A percentile compares a stretch with the other conserved stretches of the same genome.
Evolutionary conservation across 2,797 vertebrate genomes (phyloP).

Genomic region (Alca torda): DNA sequence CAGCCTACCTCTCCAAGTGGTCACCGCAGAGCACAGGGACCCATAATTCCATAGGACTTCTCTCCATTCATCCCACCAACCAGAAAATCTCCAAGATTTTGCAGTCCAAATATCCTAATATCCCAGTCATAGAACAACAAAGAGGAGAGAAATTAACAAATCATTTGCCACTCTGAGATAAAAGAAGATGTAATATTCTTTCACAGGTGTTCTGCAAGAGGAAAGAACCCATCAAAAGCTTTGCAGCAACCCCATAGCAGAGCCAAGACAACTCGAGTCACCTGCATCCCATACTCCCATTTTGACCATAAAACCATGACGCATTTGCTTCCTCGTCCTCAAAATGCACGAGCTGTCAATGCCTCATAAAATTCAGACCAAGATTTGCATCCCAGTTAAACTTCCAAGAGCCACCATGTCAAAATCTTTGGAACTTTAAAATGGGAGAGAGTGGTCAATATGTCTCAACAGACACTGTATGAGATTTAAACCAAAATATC

Average conservation of each 20-base stretch:
- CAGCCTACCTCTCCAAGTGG: background rate
- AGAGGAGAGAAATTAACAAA: background rate
- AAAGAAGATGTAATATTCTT: background rate
- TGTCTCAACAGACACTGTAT: background rate
- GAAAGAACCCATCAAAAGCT: background rate
- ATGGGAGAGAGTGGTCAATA: background rate
- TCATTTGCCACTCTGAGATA: background rate
- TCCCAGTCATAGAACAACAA: background rate
- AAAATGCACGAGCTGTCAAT: background rate
- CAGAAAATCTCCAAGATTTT: background rate
- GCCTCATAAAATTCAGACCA: background rate
- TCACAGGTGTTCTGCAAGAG: background rate
- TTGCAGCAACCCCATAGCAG: background rate
- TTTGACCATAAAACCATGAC: background rate
- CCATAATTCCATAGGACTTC: background rate
- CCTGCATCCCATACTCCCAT: background rate
- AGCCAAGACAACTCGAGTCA: background rate
- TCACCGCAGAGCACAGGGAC: background rate
- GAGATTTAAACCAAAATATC: background rate
- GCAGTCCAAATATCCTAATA: background rate
- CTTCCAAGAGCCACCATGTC: background rate
- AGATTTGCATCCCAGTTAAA: background rate
- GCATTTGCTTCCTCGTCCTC: background rate
- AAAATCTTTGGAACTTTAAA: background rate
- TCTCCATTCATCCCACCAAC: background rate